Evolutionary conservation across 2,797 vertebrate genomes (phyloP).

Genomic region (Gallinago stenura): DNA sequence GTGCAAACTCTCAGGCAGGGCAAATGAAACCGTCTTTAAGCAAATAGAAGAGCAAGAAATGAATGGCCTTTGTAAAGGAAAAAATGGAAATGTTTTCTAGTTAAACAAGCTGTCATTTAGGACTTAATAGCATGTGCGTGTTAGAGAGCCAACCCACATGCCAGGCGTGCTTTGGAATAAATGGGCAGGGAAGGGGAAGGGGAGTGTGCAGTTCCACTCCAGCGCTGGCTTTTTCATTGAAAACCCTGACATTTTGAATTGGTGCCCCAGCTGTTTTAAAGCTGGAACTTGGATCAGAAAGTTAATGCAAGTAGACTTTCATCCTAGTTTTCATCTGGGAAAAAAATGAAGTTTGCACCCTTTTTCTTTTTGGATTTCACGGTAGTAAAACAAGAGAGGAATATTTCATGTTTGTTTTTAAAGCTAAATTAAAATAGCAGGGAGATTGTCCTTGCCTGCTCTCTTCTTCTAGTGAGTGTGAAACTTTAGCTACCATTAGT

Average conservation of each 20-base stretch:
- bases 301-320: not conserved
- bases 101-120: slow-evolving; percentile 72
- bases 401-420: not conserved
- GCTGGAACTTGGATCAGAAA: not conserved
- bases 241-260: not conserved
- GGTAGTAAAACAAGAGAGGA: not conserved
- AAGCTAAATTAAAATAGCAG: not conserved
- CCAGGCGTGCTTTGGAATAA: slow-evolving; percentile 20
- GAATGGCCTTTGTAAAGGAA: slow-evolving; percentile 66
- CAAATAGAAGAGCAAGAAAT: slow-evolving; percentile 66
- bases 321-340: not conserved
- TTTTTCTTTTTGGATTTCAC: not conserved
- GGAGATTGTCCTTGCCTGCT: not conserved
- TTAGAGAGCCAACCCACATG: slow-evolving; percentile 21
- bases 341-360: not conserved
- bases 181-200: slow-evolving; percentile 15
- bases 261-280: not conserved
- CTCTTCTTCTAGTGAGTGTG: not conserved
- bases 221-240: not conserved
- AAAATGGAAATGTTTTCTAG: slow-evolving; percentile 68
- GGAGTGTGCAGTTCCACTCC: not conserved
- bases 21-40: slow-evolving; percentile 2
- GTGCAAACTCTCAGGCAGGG: not conserved
- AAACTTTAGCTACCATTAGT: not conserved
- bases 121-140: slow-evolving; percentile 45